Percentiles rank a stretch among this genome's conserved stretches.
Evolutionary conservation across 37 sponge, comb jelly and placozoan genomes (phyloP).

Genomic region (Aplysina aerophoba): DNA sequence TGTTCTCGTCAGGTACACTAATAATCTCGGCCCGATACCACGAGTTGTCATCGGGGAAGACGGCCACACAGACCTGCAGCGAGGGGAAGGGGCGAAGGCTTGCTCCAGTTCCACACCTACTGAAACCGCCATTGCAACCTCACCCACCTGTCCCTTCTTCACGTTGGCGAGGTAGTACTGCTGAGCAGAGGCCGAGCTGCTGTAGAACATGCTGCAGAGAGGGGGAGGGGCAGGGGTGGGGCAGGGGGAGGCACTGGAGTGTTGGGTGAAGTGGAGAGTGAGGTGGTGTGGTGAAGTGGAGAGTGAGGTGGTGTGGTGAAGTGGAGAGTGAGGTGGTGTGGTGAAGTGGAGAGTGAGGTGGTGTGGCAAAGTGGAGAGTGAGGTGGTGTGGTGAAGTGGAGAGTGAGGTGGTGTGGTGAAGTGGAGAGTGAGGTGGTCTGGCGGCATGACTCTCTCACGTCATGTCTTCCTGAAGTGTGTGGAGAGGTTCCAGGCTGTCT

Average conservation of each 20-base stretch:
- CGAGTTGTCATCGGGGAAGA: background rate
- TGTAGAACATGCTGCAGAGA: conserved; percentile 13
- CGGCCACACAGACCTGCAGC: conserved; percentile 16
- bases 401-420: background rate
- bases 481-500: background rate
- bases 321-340: conserved; percentile 34
- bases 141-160: background rate
- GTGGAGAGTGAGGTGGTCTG: background rate
- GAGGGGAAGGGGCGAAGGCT: background rate
- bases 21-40: conserved; percentile 27
- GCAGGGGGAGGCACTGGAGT: background rate
- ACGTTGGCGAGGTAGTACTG: background rate
- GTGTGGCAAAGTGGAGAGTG: conserved; percentile 7
- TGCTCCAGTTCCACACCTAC: too few species aligned
- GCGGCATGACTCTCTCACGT: conserved; percentile 2
- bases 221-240: background rate
- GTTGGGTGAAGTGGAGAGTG: background rate
- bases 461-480: conserved; percentile 1
- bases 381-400: background rate
- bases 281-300: background rate
- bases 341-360: conserved; percentile 36
- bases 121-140: background rate
- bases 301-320: conserved; percentile 4
- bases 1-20: background rate
- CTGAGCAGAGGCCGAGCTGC: background rate